Evolutionary conservation across 1,140 invertebrate genomes (phyloP), one percentile per base, ranked within the genome.

Genomic region (Ostrea denselamellosa): DNA sequence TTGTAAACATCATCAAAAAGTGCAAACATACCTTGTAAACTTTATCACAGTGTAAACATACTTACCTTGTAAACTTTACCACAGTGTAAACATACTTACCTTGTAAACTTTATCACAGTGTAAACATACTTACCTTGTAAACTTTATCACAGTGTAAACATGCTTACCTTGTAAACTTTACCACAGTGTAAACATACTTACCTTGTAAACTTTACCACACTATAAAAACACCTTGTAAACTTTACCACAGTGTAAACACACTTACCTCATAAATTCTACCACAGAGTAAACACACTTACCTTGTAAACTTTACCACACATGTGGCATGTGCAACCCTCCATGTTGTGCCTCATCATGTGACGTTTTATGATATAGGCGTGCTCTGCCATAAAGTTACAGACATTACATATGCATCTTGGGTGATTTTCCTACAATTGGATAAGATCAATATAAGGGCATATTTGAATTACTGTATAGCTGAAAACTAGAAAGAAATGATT

Each of bases 351-450:
- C 90, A 94, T 92, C 92, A 93, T 94, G 90, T 95, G 95, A 58
- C 95, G 88, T 88, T 94, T 95, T 65, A 95, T 94, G 52, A 95
- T 91, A 86, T 95, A 95, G 0, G 93, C 92, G 91, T 95, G 94
- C 86, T 95, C 95, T 7, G 94, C 93, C 90, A 93, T 95, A 89
- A 94, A 94, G 52, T 94, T 93, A 91, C 95, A 95, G 17, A 93
- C 91, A 10, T 82, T 86, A 86, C 95, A 95, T 82, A 95, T 94
- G 90, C 93, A 93, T 86, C 94, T 93, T 25, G 95, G 94, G 90
- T 95, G 95, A 14, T 90, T 90, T 62, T 93, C 92, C 94, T 95
- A 19, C 92, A 91, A 71, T 71, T 9, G 68, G 7, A 34, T 0
- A 62, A 62, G 1, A 17, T 56, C n/a, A n/a, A n/a, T n/a, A n/a